A percentile compares a stretch with the other conserved stretches of the same genome.
phyloP scores from a whole-genome alignment of 2,113 vertebrate species.

The Physeter macrocephalus region DNA sequence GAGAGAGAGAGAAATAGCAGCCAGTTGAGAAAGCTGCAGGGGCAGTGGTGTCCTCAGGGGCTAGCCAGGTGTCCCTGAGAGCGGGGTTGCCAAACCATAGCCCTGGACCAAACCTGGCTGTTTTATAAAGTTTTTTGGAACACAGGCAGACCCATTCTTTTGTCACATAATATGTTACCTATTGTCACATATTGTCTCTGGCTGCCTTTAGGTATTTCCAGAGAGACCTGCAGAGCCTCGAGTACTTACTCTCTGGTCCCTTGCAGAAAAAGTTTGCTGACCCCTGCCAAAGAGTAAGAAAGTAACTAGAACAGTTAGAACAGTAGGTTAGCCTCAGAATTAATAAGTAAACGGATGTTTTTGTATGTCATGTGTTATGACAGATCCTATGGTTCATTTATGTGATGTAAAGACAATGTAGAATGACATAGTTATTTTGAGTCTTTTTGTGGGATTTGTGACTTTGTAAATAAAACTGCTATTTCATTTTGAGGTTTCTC shows the following conservation, averaged over 20 bases:
- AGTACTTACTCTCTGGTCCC: neutral
- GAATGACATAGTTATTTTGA: neutral
- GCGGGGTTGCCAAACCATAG: neutral
- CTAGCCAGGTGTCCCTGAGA: neutral
- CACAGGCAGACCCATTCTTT: neutral
- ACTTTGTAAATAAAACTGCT: neutral
- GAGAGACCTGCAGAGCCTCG: neutral
- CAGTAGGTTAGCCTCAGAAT: neutral
- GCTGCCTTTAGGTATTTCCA: neutral
- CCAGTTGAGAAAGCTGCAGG: neutral
- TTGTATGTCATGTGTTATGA: neutral
- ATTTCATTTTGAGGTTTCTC: neutral
- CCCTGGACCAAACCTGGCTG: neutral
- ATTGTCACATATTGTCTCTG: neutral
- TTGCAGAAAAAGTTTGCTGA: neutral
- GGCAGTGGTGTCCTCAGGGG: neutral
- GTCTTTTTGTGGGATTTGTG: slow-evolving; percentile 18
- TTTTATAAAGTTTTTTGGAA: neutral
- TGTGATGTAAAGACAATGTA: neutral
- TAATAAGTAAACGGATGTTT: neutral
- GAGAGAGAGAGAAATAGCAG: too few relatives aligned
- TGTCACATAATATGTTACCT: neutral
- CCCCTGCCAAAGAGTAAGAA: neutral
- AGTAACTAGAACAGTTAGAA: neutral
- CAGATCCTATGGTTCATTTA: neutral